Conservation (phyloP, 2,888 invertebrate genomes). For the Polydrusus tereticollis region DNA sequence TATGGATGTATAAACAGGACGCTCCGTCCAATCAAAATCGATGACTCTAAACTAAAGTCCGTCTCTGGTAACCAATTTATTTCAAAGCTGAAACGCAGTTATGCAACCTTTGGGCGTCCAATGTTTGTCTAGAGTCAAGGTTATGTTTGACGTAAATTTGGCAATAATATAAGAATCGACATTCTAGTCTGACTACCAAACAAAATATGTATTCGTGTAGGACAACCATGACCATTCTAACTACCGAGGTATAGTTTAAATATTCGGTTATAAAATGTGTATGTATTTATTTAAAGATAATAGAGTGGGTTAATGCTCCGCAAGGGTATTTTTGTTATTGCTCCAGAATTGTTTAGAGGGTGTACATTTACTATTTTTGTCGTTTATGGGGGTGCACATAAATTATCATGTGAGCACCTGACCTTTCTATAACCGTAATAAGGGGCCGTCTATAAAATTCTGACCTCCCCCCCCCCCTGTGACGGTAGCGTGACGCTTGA, state of each 20-base stretch:
- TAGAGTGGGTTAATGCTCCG: background rate
- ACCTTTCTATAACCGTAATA: no score
- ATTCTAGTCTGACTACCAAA: background rate
- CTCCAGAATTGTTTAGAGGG: no score
- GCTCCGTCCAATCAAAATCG: background rate
- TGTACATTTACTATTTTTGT: no score
- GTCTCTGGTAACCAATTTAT: background rate
- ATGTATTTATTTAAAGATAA: no score
- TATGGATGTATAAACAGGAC: no score
- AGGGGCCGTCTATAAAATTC: no score
- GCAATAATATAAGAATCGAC: background rate
- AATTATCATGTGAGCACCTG: no score
- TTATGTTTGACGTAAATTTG: background rate
- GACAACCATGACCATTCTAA: conserved; percentile 17
- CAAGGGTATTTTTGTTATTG: background rate
- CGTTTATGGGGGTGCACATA: no score
- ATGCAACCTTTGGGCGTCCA: conserved; percentile 1
- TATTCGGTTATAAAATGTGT: background rate
- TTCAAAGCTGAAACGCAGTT: background rate
- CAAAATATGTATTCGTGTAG: background rate
- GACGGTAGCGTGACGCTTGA: no score
- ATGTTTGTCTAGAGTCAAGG: conserved; percentile 1
- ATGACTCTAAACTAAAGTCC: background rate
- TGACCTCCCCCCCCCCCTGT: no score
- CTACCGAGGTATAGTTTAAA: background rate